Conservation (phyloP, 2,797 vertebrate species). For the Hirundo rustica region DNA sequence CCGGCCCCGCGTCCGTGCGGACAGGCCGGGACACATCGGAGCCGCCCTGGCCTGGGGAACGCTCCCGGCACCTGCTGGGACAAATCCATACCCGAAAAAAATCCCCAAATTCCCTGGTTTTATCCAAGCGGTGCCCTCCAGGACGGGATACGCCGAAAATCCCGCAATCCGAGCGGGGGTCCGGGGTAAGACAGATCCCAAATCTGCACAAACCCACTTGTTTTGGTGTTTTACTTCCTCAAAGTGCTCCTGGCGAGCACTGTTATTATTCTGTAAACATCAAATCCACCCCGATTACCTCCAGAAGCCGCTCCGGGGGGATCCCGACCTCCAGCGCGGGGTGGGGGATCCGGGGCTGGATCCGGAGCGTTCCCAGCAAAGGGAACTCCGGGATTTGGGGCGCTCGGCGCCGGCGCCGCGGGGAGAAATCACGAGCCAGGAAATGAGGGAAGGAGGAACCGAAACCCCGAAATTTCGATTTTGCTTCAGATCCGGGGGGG, state of each 20-base stretch:
- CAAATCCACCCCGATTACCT: background rate
- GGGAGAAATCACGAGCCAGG: background rate
- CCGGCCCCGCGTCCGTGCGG: background rate
- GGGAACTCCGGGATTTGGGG: background rate
- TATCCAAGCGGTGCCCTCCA: accelerated
- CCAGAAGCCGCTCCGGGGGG: background rate
- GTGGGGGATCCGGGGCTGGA: background rate
- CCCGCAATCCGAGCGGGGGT: accelerated
- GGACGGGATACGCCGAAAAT: accelerated
- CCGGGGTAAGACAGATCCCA: accelerated
- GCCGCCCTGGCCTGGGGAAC: background rate
- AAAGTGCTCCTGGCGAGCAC: accelerated
- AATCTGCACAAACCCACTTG: accelerated
- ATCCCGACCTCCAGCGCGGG: background rate
- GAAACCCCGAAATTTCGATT: background rate
- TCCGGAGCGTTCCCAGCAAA: accelerated
- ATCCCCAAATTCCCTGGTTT: accelerated
- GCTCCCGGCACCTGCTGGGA: background rate
- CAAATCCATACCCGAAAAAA: background rate
- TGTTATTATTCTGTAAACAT: accelerated
- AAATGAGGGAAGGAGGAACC: background rate
- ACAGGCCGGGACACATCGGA: background rate
- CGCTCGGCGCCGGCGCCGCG: accelerated
- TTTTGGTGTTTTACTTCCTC: accelerated
- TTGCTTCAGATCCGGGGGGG: background rate